Percentiles rank a stretch among this genome's conserved stretches.
Evolutionary conservation across 2,797 vertebrate species (phyloP).

Genomic region (Myotis vivesi): DNA sequence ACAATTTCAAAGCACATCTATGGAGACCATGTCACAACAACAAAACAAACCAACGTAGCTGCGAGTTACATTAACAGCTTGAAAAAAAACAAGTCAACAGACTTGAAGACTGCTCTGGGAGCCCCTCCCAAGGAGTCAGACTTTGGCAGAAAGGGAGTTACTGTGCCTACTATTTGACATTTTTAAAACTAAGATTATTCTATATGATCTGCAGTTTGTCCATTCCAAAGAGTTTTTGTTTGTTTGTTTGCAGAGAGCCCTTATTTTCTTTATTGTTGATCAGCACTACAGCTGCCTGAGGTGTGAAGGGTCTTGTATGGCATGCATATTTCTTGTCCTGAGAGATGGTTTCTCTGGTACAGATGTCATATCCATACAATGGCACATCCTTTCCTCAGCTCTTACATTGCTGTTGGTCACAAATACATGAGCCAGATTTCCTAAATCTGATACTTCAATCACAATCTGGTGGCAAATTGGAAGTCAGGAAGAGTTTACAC

Average conservation of each 20-base stretch:
- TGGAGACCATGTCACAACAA: conserved; percentile 87
- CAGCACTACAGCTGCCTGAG: background rate
- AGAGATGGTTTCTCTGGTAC: background rate
- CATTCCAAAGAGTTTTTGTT: conserved; percentile 4
- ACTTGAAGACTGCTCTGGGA: conserved; percentile 80
- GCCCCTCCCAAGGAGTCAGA: conserved; percentile 68
- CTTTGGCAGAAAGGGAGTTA: conserved; percentile 67
- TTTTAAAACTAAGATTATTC: conserved; percentile 45
- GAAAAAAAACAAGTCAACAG: conserved; percentile 84
- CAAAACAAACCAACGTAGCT: conserved; percentile 85
- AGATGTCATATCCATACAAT: background rate
- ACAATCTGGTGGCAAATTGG: background rate
- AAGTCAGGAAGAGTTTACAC: conserved; percentile 11
- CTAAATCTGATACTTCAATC: background rate
- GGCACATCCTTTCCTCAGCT: background rate
- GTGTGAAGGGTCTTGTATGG: background rate
- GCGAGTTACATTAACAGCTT: conserved; percentile 83
- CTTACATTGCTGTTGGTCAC: background rate
- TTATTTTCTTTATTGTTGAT: conserved; percentile 29
- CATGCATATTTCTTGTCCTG: background rate
- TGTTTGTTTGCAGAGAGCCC: background rate
- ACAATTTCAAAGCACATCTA: conserved; percentile 85
- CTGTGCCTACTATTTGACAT: conserved; percentile 49
- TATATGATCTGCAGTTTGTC: conserved; percentile 40
- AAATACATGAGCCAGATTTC: conserved; percentile 30